phyloP scores from a whole-genome alignment of 2,888 invertebrate species.

The Odontomyia ornata region DNA sequence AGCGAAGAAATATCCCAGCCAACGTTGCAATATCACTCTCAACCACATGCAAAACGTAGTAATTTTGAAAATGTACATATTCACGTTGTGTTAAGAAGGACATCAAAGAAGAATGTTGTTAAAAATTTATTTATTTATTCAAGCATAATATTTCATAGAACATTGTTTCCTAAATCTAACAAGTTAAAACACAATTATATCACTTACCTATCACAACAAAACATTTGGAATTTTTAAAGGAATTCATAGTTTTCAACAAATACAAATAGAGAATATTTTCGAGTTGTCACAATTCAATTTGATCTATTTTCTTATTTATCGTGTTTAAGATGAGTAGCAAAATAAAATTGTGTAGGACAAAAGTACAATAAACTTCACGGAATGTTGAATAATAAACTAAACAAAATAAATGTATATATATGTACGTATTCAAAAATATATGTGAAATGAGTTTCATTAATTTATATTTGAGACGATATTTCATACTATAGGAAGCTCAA shows the following conservation, averaged over 20 bases:
- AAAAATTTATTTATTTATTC: conserved; percentile 32
- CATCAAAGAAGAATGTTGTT: too few species aligned
- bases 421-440: conserved; percentile 26
- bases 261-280: too few species aligned
- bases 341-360: conserved; percentile 6
- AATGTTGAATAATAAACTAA: conserved; percentile 34
- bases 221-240: not conserved
- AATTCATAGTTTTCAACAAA: conserved; percentile 15
- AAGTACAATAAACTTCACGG: conserved; percentile 27
- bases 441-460: not conserved
- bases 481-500: conserved; percentile 13
- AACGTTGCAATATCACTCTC: too few species aligned
- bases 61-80: too few species aligned
- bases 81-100: too few species aligned
- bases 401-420: conserved; percentile 36
- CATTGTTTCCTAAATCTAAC: conserved; percentile 10
- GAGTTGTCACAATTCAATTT: not conserved
- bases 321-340: not conserved
- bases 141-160: conserved; percentile 12
- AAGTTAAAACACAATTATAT: conserved; percentile 25
- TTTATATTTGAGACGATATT: not conserved
- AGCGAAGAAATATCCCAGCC: too few species aligned
- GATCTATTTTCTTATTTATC: not conserved
- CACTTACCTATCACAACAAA: conserved; percentile 37
- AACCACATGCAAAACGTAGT: too few species aligned